Conservation (phyloP, 2,888 invertebrate species). For the Autographa pulchrina region DNA sequence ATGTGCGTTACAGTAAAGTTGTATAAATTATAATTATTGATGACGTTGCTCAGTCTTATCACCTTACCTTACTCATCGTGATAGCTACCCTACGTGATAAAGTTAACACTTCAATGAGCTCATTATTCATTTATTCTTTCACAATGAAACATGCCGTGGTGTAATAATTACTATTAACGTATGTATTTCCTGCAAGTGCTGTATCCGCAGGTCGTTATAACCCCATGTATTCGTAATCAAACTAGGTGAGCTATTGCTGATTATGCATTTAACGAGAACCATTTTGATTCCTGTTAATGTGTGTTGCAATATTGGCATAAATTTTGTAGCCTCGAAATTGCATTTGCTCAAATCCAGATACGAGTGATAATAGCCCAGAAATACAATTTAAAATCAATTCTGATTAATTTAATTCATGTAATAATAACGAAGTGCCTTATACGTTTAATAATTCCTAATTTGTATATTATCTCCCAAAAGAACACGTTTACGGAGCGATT, state of each 20-base stretch:
- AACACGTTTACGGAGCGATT: conserved; percentile 13
- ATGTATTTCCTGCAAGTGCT: background rate
- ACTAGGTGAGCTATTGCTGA: conserved; percentile 8
- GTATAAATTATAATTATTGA: conserved; percentile 1
- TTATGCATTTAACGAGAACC: conserved; percentile 7
- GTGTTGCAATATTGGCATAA: background rate
- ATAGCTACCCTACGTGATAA: conserved; percentile 19
- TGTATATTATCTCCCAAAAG: background rate
- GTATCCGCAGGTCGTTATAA: background rate
- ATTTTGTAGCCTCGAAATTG: background rate
- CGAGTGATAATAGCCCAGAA: too few relatives aligned
- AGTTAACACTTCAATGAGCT: background rate
- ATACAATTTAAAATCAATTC: background rate
- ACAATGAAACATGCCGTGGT: conserved; percentile 16
- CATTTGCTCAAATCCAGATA: background rate
- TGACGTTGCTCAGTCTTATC: background rate
- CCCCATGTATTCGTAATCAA: background rate
- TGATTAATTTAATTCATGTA: too few relatives aligned
- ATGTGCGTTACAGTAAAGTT: background rate
- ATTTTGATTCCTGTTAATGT: conserved; percentile 6
- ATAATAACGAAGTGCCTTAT: background rate
- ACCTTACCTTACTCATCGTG: conserved; percentile 30
- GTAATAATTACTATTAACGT: conserved; percentile 10
- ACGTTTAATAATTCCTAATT: background rate
- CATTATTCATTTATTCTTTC: conserved; percentile 25